Conservation (phyloP, 2,888 invertebrate genomes). For the Papilio protenor region DNA sequence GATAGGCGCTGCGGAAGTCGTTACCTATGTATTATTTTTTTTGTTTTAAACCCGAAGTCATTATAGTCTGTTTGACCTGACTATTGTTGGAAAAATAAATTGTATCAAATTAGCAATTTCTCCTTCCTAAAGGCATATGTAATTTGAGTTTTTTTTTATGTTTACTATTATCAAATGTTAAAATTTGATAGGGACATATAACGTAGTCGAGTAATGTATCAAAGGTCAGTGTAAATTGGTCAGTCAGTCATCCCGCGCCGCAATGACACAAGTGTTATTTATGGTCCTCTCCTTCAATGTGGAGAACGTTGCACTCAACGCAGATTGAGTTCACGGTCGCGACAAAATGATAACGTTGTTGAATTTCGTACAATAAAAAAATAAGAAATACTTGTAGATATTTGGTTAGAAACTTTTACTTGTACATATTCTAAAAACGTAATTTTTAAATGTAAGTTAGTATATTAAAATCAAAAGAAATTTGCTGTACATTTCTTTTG, state of each 20-base stretch:
- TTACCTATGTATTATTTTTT: conserved; percentile 56
- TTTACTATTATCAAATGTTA: neutral
- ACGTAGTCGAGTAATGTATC: conserved; percentile 50
- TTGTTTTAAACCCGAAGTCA: conserved; percentile 2
- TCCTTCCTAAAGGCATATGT: neutral
- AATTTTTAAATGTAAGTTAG: neutral
- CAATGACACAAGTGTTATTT: conserved; percentile 77
- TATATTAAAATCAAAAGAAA: neutral
- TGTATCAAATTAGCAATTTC: neutral
- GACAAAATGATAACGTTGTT: conserved; percentile 43
- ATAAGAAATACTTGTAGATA: neutral
- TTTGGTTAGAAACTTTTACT: neutral
- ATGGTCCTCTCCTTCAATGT: conserved; percentile 69
- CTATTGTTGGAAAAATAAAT: conserved; percentile 9
- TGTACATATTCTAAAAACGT: neutral
- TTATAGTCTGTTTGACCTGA: conserved; percentile 7
- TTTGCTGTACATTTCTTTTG: neutral
- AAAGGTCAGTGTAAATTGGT: conserved; percentile 66
- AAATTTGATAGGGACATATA: conserved; percentile 50
- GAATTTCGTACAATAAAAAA: conserved; percentile 15
- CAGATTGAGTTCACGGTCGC: conserved; percentile 78
- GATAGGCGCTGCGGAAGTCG: conserved; percentile 62
- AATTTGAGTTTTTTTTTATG: neutral
- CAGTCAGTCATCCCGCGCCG: conserved; percentile 62
- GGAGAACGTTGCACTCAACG: conserved; percentile 74